Base-by-base conservation (phyloP, 2,113 vertebrate genomes). In the Ramphastos sulfuratus region DNA sequence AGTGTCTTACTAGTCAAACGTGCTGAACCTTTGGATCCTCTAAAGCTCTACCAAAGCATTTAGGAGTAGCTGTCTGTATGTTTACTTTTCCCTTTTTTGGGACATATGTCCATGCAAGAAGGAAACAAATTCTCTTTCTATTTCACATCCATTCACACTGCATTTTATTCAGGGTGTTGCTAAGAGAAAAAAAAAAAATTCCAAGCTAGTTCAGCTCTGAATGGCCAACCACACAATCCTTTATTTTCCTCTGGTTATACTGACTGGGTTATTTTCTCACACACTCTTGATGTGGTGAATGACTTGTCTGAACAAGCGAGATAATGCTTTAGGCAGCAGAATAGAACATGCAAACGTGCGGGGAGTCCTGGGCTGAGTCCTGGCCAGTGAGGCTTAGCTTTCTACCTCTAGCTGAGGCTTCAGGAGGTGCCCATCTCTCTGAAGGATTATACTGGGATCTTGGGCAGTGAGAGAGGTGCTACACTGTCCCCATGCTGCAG, bases 291-390 rank as follows among this genome's bases (percentile, higher is more conserved):
- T 80, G 88, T 78, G 94, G 95, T 23, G 76, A 91, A 63, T 16
- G 76, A 92, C 97, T 96, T 97, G 97, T 95, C 97, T 96, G 93
- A 96, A 79, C 97, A 97, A 86, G 97, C 85, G 83, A 89, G 92
- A 93, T 76, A 96, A 94, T 81, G 58, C 96, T 96, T 85, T 79
- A 94, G 89, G 96, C 96, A 96, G 95, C 91, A 97, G 95, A 97
- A 95, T 72, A 96, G 96, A 90, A 97, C 96, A 94, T 42, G 94
- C 48, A 97, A 96, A 94, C 72, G 73, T 9, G 12, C 82, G 84
- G 46, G 59, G 92, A 95, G 86, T 81, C 33, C 46, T 60, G 83
- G 66, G 69, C n/a, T 69, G 61, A 4, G 1, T 89, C 91, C 86
- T 35, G 52, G 48, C 85, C 7, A 2, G 52, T 1, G 2, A 78